Conservation (phyloP, 2,797 vertebrate species). For the Danio jaintianensis region DNA sequence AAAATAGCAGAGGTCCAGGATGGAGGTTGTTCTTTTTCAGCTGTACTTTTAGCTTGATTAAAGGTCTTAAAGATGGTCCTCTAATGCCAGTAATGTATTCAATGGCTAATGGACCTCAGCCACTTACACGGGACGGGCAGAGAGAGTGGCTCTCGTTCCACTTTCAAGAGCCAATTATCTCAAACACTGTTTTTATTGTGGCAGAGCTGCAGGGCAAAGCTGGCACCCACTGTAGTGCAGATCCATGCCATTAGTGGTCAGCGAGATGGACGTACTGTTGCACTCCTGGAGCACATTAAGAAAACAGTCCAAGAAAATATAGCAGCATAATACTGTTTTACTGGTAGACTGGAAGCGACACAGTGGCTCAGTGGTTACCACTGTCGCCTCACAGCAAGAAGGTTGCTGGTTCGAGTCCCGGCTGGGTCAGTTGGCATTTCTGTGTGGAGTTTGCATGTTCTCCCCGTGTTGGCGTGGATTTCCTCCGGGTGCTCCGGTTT, state of each 20-base stretch:
- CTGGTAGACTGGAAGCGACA: too few species aligned
- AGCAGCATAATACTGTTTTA: too few species aligned
- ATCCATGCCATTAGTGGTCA: conserved; percentile 4
- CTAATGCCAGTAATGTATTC: conserved; percentile 71
- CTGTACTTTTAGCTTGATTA: conserved; percentile 50
- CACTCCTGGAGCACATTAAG: too few species aligned
- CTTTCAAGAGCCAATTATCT: conserved; percentile 81
- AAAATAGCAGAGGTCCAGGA: conserved; percentile 38
- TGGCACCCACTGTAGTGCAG: background rate
- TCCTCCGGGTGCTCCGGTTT: too few species aligned
- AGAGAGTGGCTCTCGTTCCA: conserved; percentile 55
- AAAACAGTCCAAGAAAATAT: too few species aligned
- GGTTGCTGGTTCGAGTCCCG: too few species aligned
- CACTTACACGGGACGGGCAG: conserved; percentile 34
- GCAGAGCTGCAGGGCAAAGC: conserved; percentile 19
- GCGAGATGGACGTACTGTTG: conserved; percentile 12
- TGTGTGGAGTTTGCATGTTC: too few species aligned
- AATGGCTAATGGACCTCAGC: conserved; percentile 72
- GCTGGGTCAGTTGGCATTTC: too few species aligned
- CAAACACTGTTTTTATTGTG: conserved; percentile 68
- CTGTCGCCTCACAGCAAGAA: too few species aligned
- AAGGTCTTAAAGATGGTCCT: conserved; percentile 49
- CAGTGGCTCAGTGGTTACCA: too few species aligned
- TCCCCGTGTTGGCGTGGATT: too few species aligned
- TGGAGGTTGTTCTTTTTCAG: conserved; percentile 51